These are phyloP conservation scores for Boloria euphrosyne DNA, from an alignment of 2,888 invertebrate genomes.

Conservation along the genomic window DNA sequence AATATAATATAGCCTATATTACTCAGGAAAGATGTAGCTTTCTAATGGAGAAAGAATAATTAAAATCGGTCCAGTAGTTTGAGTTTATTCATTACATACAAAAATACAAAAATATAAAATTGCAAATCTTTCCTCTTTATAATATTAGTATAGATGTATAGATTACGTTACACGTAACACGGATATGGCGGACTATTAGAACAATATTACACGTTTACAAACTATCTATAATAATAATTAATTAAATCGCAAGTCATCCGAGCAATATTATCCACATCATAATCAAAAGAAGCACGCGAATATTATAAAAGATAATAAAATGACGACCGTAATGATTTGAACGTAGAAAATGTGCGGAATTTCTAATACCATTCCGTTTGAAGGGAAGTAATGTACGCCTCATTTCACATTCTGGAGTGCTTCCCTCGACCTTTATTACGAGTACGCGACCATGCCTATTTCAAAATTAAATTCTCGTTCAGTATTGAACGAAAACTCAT, in stretches of 20 bases:
- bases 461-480: slow-evolving; percentile 9
- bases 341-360: background rate
- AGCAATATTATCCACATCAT: too few species aligned
- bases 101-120: too few species aligned
- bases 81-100: too few species aligned
- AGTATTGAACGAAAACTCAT: background rate
- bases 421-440: background rate
- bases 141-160: too few species aligned
- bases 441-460: background rate
- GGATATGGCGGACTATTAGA: too few species aligned
- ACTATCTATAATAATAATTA: background rate
- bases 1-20: too few species aligned
- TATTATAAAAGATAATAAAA: background rate
- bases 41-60: too few species aligned
- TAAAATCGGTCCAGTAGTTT: too few species aligned
- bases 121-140: too few species aligned
- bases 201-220: background rate
- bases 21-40: too few species aligned
- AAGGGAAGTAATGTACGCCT: background rate
- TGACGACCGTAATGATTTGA: background rate
- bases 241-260: slow-evolving; percentile 2
- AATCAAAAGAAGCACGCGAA: background rate
- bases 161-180: background rate
- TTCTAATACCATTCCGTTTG: background rate
- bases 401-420: slow-evolving; percentile 7